A percentile compares a stretch with the other conserved stretches of the same genome.
Evolutionary conservation across 2,888 invertebrate species (phyloP).

Genomic region (Rhopalosiphum nymphaeae): DNA sequence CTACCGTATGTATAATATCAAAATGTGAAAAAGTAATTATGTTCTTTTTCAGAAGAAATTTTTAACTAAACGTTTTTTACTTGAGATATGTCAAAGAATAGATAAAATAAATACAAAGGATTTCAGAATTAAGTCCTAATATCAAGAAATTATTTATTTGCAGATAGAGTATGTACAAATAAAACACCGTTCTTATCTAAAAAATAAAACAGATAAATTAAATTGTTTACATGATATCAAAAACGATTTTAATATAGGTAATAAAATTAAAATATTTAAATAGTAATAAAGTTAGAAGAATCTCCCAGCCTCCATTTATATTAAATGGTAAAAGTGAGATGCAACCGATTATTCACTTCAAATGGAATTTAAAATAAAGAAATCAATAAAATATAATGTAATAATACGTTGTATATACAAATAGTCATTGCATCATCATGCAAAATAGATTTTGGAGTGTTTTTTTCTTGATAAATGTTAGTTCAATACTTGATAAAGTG

Average conservation of each 20-base stretch:
- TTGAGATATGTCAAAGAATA: background rate
- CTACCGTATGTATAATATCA: background rate
- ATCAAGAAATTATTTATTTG: background rate
- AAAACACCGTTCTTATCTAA: background rate
- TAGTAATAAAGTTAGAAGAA: background rate
- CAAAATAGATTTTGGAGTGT: background rate
- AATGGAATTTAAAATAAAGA: background rate
- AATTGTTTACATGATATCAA: background rate
- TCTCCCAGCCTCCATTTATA: too few species aligned
- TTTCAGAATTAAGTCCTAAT: background rate
- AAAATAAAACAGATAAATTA: background rate
- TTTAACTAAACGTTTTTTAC: background rate
- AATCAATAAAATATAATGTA: background rate
- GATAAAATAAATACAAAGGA: background rate
- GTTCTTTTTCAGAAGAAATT: background rate
- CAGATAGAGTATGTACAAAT: background rate
- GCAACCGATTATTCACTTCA: background rate
- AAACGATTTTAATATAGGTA: background rate
- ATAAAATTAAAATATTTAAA: background rate
- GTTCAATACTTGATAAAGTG: background rate
- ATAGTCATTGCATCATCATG: background rate
- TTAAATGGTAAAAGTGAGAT: background rate
- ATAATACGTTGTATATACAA: background rate
- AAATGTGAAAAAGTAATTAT: background rate
- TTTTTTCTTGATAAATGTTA: background rate